Percentiles rank a stretch among this genome's conserved stretches.
These are phyloP conservation scores for Thecophora atra DNA, from an alignment of 2,888 invertebrate species.

Conservation along the genomic window DNA sequence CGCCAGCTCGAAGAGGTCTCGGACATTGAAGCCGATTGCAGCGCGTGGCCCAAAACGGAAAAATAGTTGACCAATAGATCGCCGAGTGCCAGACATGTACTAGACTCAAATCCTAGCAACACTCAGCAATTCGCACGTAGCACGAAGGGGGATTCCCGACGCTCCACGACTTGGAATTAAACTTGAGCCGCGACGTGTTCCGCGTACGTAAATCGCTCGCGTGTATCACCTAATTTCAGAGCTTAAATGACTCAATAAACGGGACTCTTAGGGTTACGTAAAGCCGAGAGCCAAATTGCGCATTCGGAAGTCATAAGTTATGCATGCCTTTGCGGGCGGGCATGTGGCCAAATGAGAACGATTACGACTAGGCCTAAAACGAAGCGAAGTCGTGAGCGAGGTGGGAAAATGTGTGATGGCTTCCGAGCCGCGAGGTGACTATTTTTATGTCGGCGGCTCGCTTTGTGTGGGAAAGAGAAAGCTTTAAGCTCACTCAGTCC, in stretches of 20 bases:
- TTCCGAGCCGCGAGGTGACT: conserved; percentile 2
- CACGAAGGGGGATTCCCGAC: too few relatives aligned
- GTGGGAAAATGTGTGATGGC: too few relatives aligned
- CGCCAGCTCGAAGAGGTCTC: conserved; percentile 2
- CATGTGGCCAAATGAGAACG: conserved; percentile 2
- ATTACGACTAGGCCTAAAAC: not conserved
- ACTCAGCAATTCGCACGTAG: conserved; percentile 22
- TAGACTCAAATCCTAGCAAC: conserved; percentile 6
- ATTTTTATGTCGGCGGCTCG: too few relatives aligned
- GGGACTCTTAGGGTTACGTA: conserved; percentile 32
- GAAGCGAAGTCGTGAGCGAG: too few relatives aligned
- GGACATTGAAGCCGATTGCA: not conserved
- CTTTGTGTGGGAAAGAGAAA: conserved; percentile 6
- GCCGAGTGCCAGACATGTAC: conserved; percentile 40
- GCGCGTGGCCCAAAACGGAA: not conserved
- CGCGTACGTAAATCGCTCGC: conserved; percentile 44
- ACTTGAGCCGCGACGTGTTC: conserved; percentile 44
- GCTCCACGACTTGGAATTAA: conserved; percentile 49
- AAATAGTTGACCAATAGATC: conserved; percentile 49
- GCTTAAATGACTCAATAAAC: conserved; percentile 49
- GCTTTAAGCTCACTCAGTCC: not conserved
- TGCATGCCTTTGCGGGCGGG: not conserved
- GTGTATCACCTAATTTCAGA: conserved; percentile 9
- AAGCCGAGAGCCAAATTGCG: conserved; percentile 16
- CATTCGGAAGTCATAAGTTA: conserved; percentile 35